Evolutionary conservation across 2,888 invertebrate genomes (phyloP), one percentile per base, ranked within the genome.

Genomic region (Cancer borealis): DNA sequence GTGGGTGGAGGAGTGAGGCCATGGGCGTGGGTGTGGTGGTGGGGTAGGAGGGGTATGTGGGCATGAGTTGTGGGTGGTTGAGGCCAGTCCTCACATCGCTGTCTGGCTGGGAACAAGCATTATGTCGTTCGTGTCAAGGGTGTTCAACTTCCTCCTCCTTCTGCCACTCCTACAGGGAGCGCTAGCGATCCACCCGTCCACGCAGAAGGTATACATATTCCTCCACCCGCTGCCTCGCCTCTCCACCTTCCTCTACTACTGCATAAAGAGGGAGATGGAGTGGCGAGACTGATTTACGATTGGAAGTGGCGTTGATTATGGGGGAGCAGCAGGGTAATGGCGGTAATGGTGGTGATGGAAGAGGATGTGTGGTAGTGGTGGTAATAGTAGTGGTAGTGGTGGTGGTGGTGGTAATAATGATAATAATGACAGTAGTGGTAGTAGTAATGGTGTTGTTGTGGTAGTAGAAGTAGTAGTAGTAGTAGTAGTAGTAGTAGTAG

Each of bases 1-100:
- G 73, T 73, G 73, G 84, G 84, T 84, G 84, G 84, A 10, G 84
- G 84, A 39, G 84, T 84, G 39, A 84, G 84, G 84, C 2, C 84
- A 84, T 30, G 30, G 84, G 84, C 84, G 84, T 84, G 84, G 30
- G 30, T 84, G 30, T 17, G 54, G 54, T 14, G 73, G 73, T 79
- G 73, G 73, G 26, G 39, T 30, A 84, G 84, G 17, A 30, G 39
- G 84, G 84, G 84, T 14, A 39, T 14, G 84, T 84, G 84, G 84
- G 84, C 39, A 84, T 1, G 14, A 39, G 84, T 84, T 30, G 84
- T 84, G 39, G 73, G n/a, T 73, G 73, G n/a, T 2, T 26, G 73
- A 39, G 84, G 66, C 17, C 84, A 84, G 84, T 84, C 39, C 84
- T 84, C 84, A 84, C 12, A 39, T 3, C 30, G 84, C 39, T 84